A percentile compares a stretch with the other conserved stretches of the same genome.
Evolutionary conservation across 1,140 invertebrate species (phyloP).

Genomic region (Sweltsa coloradensis): DNA sequence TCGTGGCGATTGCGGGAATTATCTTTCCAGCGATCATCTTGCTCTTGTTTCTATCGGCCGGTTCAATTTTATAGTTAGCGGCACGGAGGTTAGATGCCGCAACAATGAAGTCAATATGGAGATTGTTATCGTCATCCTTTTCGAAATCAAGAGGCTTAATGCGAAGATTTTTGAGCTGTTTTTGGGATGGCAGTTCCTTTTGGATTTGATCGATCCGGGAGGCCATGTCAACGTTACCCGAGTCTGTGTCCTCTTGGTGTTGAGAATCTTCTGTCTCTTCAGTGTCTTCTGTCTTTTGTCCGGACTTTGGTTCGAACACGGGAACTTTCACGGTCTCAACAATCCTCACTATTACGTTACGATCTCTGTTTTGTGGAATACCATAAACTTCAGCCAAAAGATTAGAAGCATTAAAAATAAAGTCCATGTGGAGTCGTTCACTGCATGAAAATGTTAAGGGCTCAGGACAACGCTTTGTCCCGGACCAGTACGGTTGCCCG

Average conservation of each 20-base stretch:
- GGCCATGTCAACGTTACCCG: conserved; percentile 5
- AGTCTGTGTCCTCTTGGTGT: conserved; percentile 26
- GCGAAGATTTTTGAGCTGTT: conserved; percentile 23
- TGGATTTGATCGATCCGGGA: background rate
- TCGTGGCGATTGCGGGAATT: conserved; percentile 97
- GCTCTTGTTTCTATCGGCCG: conserved; percentile 90
- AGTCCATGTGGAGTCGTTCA: conserved; percentile 78
- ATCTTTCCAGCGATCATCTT: conserved; percentile 98
- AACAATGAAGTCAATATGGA: conserved; percentile 63
- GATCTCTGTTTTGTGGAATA: conserved; percentile 53
- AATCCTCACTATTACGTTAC: conserved; percentile 51
- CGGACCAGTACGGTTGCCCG: conserved; percentile 96
- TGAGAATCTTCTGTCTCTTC: too few relatives aligned
- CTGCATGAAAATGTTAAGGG: conserved; percentile 60
- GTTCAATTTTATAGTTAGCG: conserved; percentile 56
- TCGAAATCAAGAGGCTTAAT: conserved; percentile 50
- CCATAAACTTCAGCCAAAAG: conserved; percentile 87
- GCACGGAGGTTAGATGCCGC: conserved; percentile 54
- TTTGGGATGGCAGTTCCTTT: background rate
- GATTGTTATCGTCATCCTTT: conserved; percentile 58
- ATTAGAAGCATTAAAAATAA: conserved; percentile 83
- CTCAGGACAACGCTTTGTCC: conserved; percentile 89
- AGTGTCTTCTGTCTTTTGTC: conserved; percentile 50
- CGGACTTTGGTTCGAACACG: conserved; percentile 43
- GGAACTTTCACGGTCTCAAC: conserved; percentile 37